Evolutionary conservation across 1,140 invertebrate genomes (phyloP).

Genomic region (Ptiloglossa arizonensis): DNA sequence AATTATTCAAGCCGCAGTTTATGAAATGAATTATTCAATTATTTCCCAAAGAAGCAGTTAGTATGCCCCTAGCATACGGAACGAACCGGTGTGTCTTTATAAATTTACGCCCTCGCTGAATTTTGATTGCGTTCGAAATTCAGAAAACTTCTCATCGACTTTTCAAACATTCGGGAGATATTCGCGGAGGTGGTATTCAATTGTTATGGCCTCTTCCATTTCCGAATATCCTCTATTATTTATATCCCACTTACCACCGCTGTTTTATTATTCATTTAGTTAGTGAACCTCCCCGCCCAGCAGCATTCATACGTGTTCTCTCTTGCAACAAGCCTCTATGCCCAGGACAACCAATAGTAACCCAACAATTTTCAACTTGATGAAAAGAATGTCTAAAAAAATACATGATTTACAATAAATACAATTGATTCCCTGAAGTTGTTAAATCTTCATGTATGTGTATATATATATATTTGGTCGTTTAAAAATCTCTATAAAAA

Average conservation of each 20-base stretch:
- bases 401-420: too few species aligned
- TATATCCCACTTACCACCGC: constrained; percentile 1
- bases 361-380: too few species aligned
- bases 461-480: too few species aligned
- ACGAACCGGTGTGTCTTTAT: constrained; percentile 24
- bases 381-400: too few species aligned
- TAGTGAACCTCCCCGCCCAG: background rate
- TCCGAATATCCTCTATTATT: background rate
- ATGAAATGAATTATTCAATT: constrained; percentile 52
- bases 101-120: constrained; percentile 42
- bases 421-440: too few species aligned
- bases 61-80: background rate
- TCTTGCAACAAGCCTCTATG: too few species aligned
- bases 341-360: too few species aligned
- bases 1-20: constrained; percentile 46
- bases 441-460: too few species aligned
- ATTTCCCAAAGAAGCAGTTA: constrained; percentile 22
- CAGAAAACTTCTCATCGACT: background rate
- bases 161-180: background rate
- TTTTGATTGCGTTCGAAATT: constrained; percentile 32
- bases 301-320: too few species aligned
- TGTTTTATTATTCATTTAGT: constrained; percentile 18
- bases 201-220: background rate
- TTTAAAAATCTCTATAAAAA: too few species aligned
- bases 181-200: background rate